Evolutionary conservation across 2,888 invertebrate genomes (phyloP), one percentile per base, ranked within the genome.

Genomic region (Limnephilus lunatus): DNA sequence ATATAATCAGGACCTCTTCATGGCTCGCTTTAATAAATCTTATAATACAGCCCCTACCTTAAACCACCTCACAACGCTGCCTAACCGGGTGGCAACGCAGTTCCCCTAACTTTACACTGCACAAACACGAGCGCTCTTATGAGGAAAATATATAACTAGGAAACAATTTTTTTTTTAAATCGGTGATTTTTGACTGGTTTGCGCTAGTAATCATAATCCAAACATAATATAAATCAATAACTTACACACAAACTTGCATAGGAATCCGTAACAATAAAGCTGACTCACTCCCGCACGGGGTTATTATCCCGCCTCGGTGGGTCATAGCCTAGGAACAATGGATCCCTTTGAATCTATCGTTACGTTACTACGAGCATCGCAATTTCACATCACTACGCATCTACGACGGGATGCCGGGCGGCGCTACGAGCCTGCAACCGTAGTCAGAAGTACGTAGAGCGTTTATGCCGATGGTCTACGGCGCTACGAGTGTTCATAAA

Each of bases 261-360:
- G 14, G 25, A 83, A 83, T 83, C 83, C 83, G 19, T 35, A 35
- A 83, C 83, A 83, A 25, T 83, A 35, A 25, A 68, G 83, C 68
- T 25, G 68, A 25, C 32, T 83, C 83, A 35, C 35, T 83, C 35
- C 35, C 83, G 35, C 35, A 68, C 15, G 83, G 83, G 83, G 83
- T 83, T 83, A 39, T 83, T 83, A 83, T 83, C 35, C 35, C 25
- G 35, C 83, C 83, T 35, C 83, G 25, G 83, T 32, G 32, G 83
- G 83, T 83, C 83, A n/a, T 25, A 39, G 31, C 31, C 82, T 82
- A 68, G 25, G 68, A 68, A 68, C 25, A 68, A 68, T 68, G 68
- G 68, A 68, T 68, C 68, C 68, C 68, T 68, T 68, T 68, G 68
- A 68, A 68, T 68, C 68, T n/a, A 25, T 68, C 68, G 68, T n/a